Evolutionary conservation across 2,888 invertebrate genomes (phyloP).

Genomic region (Himalopsyche anomala): DNA sequence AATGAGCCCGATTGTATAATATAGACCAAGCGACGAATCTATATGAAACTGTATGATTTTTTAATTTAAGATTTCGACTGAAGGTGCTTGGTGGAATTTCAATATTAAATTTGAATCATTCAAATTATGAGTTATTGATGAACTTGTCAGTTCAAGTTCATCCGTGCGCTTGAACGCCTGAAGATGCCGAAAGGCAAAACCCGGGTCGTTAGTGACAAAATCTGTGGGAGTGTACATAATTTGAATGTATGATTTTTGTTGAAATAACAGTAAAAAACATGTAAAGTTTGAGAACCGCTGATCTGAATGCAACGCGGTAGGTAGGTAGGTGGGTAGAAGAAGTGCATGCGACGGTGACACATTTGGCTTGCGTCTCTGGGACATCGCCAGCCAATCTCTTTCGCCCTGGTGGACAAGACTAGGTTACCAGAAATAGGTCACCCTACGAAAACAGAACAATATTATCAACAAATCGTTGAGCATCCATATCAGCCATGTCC

Average conservation of each 20-base stretch:
- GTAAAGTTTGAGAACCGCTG: background rate
- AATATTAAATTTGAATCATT: too few relatives aligned
- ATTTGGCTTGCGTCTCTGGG: constrained; percentile 53
- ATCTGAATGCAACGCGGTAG: constrained; percentile 28
- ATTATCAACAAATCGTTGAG: background rate
- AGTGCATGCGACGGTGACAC: constrained; percentile 54
- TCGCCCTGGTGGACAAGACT: background rate
- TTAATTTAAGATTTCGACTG: too few relatives aligned
- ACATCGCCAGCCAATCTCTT: constrained; percentile 44
- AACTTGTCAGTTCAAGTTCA: too few relatives aligned
- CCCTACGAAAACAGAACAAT: constrained; percentile 17
- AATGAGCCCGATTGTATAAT: too few relatives aligned
- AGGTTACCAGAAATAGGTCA: constrained; percentile 9
- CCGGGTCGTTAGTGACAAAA: too few relatives aligned
- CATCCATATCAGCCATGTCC: background rate
- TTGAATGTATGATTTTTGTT: background rate
- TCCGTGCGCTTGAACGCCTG: too few relatives aligned
- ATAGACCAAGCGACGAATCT: too few relatives aligned
- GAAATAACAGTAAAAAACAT: background rate
- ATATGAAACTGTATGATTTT: too few relatives aligned
- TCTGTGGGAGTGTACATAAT: too few relatives aligned
- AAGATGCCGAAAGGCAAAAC: too few relatives aligned
- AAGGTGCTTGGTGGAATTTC: too few relatives aligned
- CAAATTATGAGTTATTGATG: too few relatives aligned
- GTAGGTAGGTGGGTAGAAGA: constrained; percentile 41